A percentile compares a stretch with the other conserved stretches of the same genome.
These are phyloP conservation scores for Chelon labrosus DNA, from an alignment of 2,797 vertebrate species.

Conservation along the genomic window DNA sequence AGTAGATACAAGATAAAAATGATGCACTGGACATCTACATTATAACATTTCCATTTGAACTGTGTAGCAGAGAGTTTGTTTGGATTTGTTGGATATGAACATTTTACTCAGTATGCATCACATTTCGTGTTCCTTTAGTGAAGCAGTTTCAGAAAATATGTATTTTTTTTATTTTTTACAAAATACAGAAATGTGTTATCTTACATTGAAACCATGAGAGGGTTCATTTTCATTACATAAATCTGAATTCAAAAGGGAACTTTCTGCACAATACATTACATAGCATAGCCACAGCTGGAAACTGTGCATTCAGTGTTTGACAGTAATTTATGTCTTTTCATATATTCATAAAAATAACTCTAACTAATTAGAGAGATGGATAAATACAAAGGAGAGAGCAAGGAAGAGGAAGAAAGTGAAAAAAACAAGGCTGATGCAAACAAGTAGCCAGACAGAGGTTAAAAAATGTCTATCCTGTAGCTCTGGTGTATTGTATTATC, in stretches of 20 bases:
- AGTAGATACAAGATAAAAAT: background rate
- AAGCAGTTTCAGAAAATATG: conserved; percentile 1
- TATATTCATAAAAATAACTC: conserved; percentile 4
- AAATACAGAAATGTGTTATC: background rate
- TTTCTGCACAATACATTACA: background rate
- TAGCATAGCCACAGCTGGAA: background rate
- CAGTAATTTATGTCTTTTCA: conserved; percentile 13
- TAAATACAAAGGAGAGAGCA: background rate
- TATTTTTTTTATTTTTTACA: background rate
- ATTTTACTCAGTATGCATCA: conserved; percentile 19
- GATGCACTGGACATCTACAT: background rate
- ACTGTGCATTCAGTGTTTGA: background rate
- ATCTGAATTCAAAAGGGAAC: background rate
- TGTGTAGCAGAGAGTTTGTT: background rate
- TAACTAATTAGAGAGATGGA: background rate
- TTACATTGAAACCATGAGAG: background rate
- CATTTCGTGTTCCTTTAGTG: conserved; percentile 25
- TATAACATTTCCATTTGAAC: conserved; percentile 7
- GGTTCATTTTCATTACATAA: background rate
- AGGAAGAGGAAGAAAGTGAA: background rate
- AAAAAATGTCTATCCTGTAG: conserved; percentile 34
- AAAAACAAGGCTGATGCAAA: background rate
- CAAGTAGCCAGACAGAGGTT: conserved; percentile 48
- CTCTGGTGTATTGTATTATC: conserved; percentile 60
- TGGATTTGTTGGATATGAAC: background rate